These are phyloP conservation scores for Cebidichthys violaceus DNA, from an alignment of 2,113 vertebrate genomes.

Conservation along the genomic window DNA sequence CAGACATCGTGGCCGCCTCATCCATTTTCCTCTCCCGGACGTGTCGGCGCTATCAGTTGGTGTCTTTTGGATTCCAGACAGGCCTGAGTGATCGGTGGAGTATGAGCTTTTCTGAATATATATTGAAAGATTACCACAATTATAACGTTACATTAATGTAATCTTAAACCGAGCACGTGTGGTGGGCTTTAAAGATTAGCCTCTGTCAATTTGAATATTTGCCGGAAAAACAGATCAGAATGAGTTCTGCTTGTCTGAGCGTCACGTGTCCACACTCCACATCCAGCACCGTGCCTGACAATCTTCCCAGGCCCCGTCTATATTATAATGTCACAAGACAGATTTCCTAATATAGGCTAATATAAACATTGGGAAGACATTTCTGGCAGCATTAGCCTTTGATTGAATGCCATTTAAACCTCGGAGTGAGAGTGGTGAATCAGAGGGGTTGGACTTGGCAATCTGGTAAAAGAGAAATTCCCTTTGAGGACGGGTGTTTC, in stretches of 20 bases:
- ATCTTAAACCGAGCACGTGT: slow-evolving; percentile 27
- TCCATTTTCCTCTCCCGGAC: slow-evolving; percentile 6
- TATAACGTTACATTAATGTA: slow-evolving; percentile 34
- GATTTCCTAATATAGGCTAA: slow-evolving; percentile 62
- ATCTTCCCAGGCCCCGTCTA: slow-evolving; percentile 30
- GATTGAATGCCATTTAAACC: slow-evolving; percentile 72
- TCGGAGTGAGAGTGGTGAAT: slow-evolving; percentile 51
- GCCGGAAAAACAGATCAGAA: slow-evolving; percentile 28
- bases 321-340: slow-evolving; percentile 56
- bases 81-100: slow-evolving; percentile 22
- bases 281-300: slow-evolving; percentile 33
- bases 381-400: slow-evolving; percentile 56
- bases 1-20: slow-evolving; percentile 23
- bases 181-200: slow-evolving; percentile 58
- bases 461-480: slow-evolving; percentile 35
- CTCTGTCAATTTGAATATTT: slow-evolving; percentile 54
- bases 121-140: slow-evolving; percentile 35
- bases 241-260: slow-evolving; percentile 41
- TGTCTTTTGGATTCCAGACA: slow-evolving; percentile 18
- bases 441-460: slow-evolving; percentile 64
- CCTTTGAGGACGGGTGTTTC: slow-evolving; percentile 49
- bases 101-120: slow-evolving; percentile 39
- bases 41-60: background rate
- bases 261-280: slow-evolving; percentile 2
- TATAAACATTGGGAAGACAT: slow-evolving; percentile 63